Evolutionary conservation across 92 coral and sea anemone genomes (phyloP).

Genomic region (Virgularia gustaviana): DNA sequence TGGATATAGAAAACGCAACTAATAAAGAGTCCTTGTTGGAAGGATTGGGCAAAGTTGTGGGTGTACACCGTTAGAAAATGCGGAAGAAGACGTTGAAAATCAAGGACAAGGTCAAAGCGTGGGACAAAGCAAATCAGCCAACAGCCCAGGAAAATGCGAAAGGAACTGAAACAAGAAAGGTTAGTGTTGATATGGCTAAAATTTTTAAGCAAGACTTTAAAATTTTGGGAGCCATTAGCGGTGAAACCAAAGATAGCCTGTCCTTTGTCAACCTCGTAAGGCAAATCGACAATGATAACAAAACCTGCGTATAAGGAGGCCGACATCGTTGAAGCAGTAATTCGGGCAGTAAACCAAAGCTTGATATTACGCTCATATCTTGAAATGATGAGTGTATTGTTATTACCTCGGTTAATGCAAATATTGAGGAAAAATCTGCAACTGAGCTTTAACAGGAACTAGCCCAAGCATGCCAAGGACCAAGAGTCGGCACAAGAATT

Average conservation of each 20-base stretch:
- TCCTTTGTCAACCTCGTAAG: slow-evolving; percentile 7
- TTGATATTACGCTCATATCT: too few relatives aligned
- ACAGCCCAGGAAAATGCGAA: background rate
- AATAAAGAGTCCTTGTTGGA: slow-evolving; percentile 17
- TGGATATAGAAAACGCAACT: slow-evolving; percentile 13
- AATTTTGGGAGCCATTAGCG: slow-evolving; percentile 13
- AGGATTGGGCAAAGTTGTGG: slow-evolving; percentile 1
- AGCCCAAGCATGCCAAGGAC: slow-evolving; percentile 38
- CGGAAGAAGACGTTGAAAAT: background rate
- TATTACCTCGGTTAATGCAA: too few relatives aligned
- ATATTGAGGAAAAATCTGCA: slow-evolving; percentile 8
- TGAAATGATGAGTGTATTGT: too few relatives aligned
- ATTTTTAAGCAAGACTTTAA: slow-evolving; percentile 19
- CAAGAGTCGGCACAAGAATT: slow-evolving; percentile 58
- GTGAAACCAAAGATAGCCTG: slow-evolving; percentile 9
- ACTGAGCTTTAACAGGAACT: slow-evolving; percentile 54
- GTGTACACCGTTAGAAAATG: background rate
- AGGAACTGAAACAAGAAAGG: slow-evolving; percentile 12
- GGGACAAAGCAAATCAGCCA: slow-evolving; percentile 4
- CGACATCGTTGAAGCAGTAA: too few relatives aligned
- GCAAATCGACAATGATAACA: background rate
- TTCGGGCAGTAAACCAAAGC: too few relatives aligned
- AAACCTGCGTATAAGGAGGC: too few relatives aligned
- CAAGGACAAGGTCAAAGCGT: background rate
- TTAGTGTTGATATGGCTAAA: slow-evolving; percentile 35